Conservation (phyloP, 2,888 invertebrate genomes). For the Hirtodrosophila alboralis region DNA sequence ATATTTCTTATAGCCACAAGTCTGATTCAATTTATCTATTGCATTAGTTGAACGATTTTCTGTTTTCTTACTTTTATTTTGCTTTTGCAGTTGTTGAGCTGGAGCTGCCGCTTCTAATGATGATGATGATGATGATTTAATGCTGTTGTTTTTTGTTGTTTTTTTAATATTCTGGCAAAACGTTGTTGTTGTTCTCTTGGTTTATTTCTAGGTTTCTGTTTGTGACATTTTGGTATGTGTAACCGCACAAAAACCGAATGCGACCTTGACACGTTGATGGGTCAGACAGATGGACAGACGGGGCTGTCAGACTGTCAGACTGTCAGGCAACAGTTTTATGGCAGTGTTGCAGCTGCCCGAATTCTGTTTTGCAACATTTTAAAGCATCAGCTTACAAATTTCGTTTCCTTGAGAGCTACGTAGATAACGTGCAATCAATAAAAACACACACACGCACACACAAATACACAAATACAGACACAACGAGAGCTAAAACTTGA, state of each 20-base stretch:
- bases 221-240: slow-evolving; percentile 57
- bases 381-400: slow-evolving; percentile 32
- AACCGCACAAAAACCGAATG: slow-evolving; percentile 37
- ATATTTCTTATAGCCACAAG: slow-evolving; percentile 15
- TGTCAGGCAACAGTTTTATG: slow-evolving; percentile 43
- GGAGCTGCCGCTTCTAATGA: slow-evolving; percentile 11
- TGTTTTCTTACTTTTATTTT: slow-evolving; percentile 63
- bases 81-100: slow-evolving; percentile 41
- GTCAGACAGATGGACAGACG: slow-evolving; percentile 10
- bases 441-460: slow-evolving; percentile 36
- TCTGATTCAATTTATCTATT: slow-evolving; percentile 18
- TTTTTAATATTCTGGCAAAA: slow-evolving; percentile 23
- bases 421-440: slow-evolving; percentile 68
- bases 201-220: slow-evolving; percentile 52
- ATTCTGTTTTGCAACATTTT: slow-evolving; percentile 49
- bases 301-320: not conserved
- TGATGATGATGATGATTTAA: slow-evolving; percentile 4
- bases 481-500: slow-evolving; percentile 11
- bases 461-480: slow-evolving; percentile 13
- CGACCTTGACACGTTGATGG: slow-evolving; percentile 57
- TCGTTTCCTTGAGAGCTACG: slow-evolving; percentile 42
- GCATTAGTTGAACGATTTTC: not conserved
- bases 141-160: slow-evolving; percentile 9
- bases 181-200: slow-evolving; percentile 11
- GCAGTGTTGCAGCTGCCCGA: slow-evolving; percentile 34